A percentile compares a stretch with the other conserved stretches of the same genome.
Evolutionary conservation across 2,113 vertebrate species (phyloP).

Genomic region (Dinomys branickii): DNA sequence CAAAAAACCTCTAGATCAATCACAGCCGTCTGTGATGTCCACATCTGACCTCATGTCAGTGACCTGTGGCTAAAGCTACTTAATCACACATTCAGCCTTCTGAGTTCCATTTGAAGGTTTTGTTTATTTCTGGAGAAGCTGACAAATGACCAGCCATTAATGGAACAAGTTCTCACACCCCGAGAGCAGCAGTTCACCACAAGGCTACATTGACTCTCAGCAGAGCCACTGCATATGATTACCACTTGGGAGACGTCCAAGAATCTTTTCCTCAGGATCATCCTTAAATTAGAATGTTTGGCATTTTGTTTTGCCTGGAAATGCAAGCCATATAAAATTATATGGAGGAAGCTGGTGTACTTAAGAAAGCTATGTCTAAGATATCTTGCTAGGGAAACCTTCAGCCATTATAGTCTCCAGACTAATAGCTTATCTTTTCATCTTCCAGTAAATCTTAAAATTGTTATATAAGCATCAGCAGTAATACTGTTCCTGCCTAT

Average conservation of each 20-base stretch:
- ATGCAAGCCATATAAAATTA: not conserved
- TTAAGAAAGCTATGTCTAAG: not conserved
- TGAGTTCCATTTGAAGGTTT: not conserved
- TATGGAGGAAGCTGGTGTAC: not conserved
- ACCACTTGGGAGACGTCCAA: not conserved
- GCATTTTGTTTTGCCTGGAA: not conserved
- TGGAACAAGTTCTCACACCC: not conserved
- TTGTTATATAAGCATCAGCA: conserved; percentile 11
- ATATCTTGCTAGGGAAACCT: not conserved
- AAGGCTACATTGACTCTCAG: not conserved
- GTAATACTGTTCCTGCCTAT: not conserved
- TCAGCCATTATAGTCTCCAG: not conserved
- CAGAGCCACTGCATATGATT: not conserved
- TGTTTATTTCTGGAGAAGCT: conserved; percentile 25
- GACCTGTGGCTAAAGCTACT: not conserved
- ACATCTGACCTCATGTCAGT: not conserved
- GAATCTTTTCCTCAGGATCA: not conserved
- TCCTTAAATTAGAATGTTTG: not conserved
- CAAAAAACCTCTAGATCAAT: not conserved
- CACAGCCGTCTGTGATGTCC: not conserved
- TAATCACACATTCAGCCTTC: not conserved
- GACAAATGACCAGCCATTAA: not conserved
- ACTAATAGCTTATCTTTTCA: not conserved
- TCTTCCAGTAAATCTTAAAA: conserved; percentile 11
- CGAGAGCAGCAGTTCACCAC: not conserved